Evolutionary conservation across 2,888 invertebrate genomes (phyloP), one percentile per base, ranked within the genome.

Genomic region (Aquatica leii): DNA sequence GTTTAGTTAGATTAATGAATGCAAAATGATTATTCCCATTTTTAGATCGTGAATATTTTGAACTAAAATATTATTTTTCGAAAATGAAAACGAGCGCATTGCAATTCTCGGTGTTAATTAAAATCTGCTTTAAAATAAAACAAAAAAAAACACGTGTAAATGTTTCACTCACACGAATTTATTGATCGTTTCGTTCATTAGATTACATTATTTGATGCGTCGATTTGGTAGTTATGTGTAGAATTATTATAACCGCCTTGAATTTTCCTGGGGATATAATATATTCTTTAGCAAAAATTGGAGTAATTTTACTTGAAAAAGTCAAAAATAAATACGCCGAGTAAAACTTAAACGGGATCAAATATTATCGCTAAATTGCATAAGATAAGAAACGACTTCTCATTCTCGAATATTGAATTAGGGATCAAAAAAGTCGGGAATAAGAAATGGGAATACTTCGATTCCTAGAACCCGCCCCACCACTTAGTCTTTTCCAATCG

Each of bases 401-500:
- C 46, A 61, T 52, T 62, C 31, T 46, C 14, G 62, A 62, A 56
- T 62, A 62, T 62, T 62, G 56, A 62, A 62, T 62, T 62, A 62
- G 41, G 56, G 56, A 62, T 56, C 52, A 56, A 57, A 62, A 61
- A 62, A 56, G 56, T 52, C 56, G 24, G 43, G 62, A 63, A 63
- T 59, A 59, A 62, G 62, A 50, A 63, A 59, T 59, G 54, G 55
- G 43, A 63, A 53, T 50, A 55, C 55, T 67, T 65, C 65, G 62
- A 65, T 61, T 64, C 40, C 56, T 24, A 37, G 52, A 55, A 57
- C 55, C 55, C 59, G 63, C 59, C 63, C 63, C 62, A 35, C 57
- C 54, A 59, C 60, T 68, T 65, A 60, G 62, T 66, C 64, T 61
- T 57, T 61, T 46, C 56, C 50, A 53, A 37, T 59, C 62, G 58